A percentile compares a stretch with the other conserved stretches of the same genome.
Evolutionary conservation across 1,140 invertebrate genomes (phyloP).

Genomic region (Drosophila ambigua): DNA sequence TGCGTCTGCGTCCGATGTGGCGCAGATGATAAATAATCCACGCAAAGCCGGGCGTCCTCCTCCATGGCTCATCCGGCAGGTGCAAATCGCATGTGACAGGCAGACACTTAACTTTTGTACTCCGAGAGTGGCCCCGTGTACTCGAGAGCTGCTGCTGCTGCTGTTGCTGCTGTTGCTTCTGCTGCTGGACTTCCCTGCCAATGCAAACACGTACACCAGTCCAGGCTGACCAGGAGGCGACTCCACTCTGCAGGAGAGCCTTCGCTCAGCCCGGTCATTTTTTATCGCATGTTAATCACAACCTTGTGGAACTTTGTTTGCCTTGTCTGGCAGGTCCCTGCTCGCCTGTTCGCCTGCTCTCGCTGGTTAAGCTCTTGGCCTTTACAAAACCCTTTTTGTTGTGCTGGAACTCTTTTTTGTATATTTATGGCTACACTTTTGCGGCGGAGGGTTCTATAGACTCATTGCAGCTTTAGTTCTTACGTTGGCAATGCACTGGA

Average conservation of each 20-base stretch:
- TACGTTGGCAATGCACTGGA: not conserved
- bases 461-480: slow-evolving; percentile 14
- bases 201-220: slow-evolving; percentile 67
- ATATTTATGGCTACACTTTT: slow-evolving; percentile 49
- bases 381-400: slow-evolving; percentile 64
- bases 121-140: slow-evolving; percentile 52
- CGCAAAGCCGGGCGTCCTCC: slow-evolving; percentile 55
- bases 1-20: slow-evolving; percentile 46
- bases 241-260: slow-evolving; percentile 25
- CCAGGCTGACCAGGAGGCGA: slow-evolving; percentile 63
- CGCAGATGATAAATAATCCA: slow-evolving; percentile 81
- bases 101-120: slow-evolving; percentile 80
- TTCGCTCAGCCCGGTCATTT: slow-evolving; percentile 66
- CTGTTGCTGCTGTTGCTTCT: not conserved
- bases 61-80: slow-evolving; percentile 80
- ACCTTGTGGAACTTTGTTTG: slow-evolving; percentile 80
- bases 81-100: slow-evolving; percentile 82
- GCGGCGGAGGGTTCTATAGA: slow-evolving; percentile 32
- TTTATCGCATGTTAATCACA: slow-evolving; percentile 82
- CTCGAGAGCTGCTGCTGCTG: slow-evolving; percentile 34
- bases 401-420: slow-evolving; percentile 49
- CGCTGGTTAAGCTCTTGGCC: slow-evolving; percentile 22
- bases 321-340: slow-evolving; percentile 49
- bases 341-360: not conserved
- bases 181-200: slow-evolving; percentile 43